These are phyloP conservation scores for Ophiothrix spiculata DNA, from an alignment of 35 echinoderm and acorn worm species.

Conservation along the genomic window DNA sequence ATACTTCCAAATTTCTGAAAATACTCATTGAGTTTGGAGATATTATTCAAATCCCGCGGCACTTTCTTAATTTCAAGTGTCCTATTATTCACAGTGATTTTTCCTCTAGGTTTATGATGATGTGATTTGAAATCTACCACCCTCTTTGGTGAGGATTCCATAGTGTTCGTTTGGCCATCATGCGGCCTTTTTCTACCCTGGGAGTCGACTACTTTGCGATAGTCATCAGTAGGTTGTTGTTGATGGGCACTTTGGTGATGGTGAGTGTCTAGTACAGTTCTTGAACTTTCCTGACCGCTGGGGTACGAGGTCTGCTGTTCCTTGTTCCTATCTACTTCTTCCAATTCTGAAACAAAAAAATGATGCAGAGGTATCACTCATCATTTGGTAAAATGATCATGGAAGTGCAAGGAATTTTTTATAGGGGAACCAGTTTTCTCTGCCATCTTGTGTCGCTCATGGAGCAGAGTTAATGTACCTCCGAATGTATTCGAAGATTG, in stretches of 20 bases:
- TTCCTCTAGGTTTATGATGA: constrained; percentile 30
- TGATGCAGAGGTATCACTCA: no score
- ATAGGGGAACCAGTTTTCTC: no score
- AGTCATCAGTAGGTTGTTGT: neutral
- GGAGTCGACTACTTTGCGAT: neutral
- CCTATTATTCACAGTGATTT: constrained; percentile 66
- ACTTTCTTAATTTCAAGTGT: constrained; percentile 88
- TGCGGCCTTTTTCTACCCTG: neutral
- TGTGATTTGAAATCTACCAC: neutral
- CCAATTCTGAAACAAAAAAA: neutral
- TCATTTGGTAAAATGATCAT: no score
- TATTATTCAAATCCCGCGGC: constrained; percentile 79
- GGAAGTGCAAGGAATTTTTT: no score
- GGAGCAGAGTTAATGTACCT: no score
- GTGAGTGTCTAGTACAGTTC: constrained; percentile 31
- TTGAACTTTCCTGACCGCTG: neutral
- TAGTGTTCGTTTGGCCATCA: neutral
- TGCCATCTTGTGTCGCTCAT: no score
- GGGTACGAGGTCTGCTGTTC: neutral
- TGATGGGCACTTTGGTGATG: neutral
- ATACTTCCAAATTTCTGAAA: constrained; percentile 96
- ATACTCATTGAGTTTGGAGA: constrained; percentile 95
- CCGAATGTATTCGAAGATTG: no score
- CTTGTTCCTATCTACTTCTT: neutral
- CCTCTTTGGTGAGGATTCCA: neutral